A percentile compares a stretch with the other conserved stretches of the same genome.
phyloP scores from a whole-genome alignment of 2,113 vertebrate species.

The Elachura formosa region DNA sequence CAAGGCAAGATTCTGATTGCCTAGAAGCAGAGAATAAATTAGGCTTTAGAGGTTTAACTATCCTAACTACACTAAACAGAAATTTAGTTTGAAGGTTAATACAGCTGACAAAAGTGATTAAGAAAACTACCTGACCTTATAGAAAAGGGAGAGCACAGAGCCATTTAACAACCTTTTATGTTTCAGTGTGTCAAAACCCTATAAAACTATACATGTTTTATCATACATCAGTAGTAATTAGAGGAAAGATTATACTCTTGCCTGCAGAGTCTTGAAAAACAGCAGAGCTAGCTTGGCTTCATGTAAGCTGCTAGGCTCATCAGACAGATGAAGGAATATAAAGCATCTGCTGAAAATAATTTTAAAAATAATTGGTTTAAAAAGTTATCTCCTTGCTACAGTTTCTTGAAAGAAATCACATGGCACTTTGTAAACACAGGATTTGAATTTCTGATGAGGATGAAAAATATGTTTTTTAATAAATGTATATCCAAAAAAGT shows the following conservation, averaged over 20 bases:
- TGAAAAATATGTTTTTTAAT: not conserved
- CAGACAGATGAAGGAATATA: not conserved
- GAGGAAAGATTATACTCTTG: not conserved
- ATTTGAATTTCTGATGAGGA: constrained; percentile 28
- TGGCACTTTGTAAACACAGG: not conserved
- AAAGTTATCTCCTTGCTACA: not conserved
- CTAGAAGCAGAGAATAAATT: not conserved
- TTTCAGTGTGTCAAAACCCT: not conserved
- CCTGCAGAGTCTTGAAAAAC: not conserved
- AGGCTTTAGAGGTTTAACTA: not conserved
- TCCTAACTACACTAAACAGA: not conserved
- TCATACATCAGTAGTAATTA: not conserved
- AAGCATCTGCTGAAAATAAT: constrained; percentile 34
- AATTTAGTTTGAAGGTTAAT: not conserved
- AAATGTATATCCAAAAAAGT: not conserved
- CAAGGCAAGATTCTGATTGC: not conserved
- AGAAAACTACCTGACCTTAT: not conserved
- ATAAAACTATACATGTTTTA: not conserved
- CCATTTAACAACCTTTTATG: not conserved
- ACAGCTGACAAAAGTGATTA: not conserved
- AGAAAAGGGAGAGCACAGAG: not conserved
- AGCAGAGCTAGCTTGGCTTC: not conserved
- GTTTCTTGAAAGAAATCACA: constrained; percentile 10
- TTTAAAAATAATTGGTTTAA: constrained; percentile 27
- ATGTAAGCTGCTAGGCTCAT: not conserved